Evolutionary conservation across 2,797 vertebrate genomes (phyloP).

Genomic region (Pterois miles): DNA sequence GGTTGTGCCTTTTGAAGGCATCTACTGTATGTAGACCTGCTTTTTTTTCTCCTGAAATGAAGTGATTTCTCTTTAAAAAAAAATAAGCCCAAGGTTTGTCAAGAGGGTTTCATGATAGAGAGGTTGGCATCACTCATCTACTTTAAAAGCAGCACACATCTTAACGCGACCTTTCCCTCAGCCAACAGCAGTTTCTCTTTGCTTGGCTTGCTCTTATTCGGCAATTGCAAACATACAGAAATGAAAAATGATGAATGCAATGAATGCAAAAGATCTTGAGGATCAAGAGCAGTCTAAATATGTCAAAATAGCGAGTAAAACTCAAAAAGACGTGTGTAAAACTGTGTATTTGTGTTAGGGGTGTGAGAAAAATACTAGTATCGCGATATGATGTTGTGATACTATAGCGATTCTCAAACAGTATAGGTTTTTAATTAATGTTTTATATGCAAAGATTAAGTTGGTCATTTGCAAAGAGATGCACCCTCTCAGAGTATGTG

Average conservation of each 20-base stretch:
- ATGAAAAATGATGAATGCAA: not conserved
- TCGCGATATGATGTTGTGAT: rapidly evolving
- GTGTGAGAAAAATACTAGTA: not conserved
- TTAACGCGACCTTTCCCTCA: not conserved
- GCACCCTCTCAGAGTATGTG: too few species aligned
- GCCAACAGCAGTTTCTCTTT: not conserved
- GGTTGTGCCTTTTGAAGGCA: constrained; percentile 31
- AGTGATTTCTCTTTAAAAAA: constrained; percentile 20
- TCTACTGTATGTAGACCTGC: constrained; percentile 9
- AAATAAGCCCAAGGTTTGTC: constrained; percentile 11
- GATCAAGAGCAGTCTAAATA: not conserved
- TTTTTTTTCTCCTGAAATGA: constrained; percentile 31
- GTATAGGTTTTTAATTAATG: too few species aligned
- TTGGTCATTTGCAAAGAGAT: too few species aligned
- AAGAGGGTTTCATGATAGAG: constrained; percentile 12
- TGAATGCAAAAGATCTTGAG: not conserved
- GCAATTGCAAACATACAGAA: not conserved
- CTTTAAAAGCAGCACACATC: not conserved
- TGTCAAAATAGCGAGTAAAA: not conserved
- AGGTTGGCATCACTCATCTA: not conserved
- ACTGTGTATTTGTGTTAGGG: not conserved
- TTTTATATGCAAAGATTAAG: too few species aligned
- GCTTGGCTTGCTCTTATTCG: not conserved
- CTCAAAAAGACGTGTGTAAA: not conserved
- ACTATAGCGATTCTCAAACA: too few species aligned